phyloP scores from a whole-genome alignment of 2,888 invertebrate species.

The Lamproptera curius region DNA sequence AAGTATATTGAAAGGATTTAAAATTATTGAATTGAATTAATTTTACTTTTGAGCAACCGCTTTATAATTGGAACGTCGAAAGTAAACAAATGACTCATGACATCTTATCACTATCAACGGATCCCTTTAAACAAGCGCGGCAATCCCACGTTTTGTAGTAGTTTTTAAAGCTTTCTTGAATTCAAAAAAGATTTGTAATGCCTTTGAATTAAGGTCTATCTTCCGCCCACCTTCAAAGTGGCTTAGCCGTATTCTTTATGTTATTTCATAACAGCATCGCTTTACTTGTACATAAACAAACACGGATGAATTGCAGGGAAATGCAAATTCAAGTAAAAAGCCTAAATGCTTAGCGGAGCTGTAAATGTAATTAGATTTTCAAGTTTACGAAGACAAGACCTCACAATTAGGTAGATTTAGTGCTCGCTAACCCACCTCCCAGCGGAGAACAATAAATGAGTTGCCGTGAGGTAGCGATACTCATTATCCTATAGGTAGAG shows the following conservation, averaged over 20 bases:
- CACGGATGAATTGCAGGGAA: constrained; percentile 58
- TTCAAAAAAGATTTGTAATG: constrained; percentile 75
- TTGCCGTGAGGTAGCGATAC: constrained; percentile 73
- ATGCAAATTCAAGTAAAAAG: constrained; percentile 67
- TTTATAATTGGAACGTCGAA: too few relatives aligned
- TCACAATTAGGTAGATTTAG: constrained; percentile 76
- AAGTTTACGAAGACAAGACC: constrained; percentile 75
- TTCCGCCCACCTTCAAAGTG: constrained; percentile 35
- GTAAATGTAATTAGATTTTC: constrained; percentile 78
- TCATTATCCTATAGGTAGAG: constrained; percentile 69
- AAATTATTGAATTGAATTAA: too few relatives aligned
- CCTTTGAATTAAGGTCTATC: constrained; percentile 60
- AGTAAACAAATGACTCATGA: constrained; percentile 77
- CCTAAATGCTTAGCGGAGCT: constrained; percentile 67
- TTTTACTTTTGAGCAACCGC: too few relatives aligned
- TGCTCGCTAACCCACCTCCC: constrained; percentile 74
- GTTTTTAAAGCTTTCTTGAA: constrained; percentile 68
- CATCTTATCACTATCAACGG: constrained; percentile 74
- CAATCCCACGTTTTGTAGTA: constrained; percentile 46
- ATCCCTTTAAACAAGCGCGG: constrained; percentile 54
- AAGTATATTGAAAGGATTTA: too few relatives aligned
- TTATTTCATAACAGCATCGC: too few relatives aligned
- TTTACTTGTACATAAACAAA: too few relatives aligned
- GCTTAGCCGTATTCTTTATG: constrained; percentile 18
- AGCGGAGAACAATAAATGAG: constrained; percentile 71